Evolutionary conservation across 1,140 invertebrate species (phyloP).

Genomic region (Drosophila burlai): DNA sequence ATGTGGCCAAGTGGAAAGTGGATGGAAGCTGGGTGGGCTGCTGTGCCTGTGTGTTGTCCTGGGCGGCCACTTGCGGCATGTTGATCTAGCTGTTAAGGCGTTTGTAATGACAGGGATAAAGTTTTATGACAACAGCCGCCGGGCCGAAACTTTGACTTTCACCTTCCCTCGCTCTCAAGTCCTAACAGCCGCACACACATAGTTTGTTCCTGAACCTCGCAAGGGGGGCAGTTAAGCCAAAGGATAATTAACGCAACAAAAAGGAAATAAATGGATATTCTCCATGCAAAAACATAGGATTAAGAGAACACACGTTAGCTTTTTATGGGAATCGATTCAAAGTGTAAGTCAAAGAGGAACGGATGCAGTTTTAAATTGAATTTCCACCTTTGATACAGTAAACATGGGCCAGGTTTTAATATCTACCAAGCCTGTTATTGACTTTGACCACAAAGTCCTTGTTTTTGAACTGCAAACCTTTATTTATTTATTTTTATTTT

Average conservation of each 20-base stretch:
- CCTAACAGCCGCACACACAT: conserved; percentile 10
- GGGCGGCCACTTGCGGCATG: conserved; percentile 56
- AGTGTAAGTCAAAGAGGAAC: not conserved
- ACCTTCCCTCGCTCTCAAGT: conserved; percentile 18
- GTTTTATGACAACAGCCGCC: conserved; percentile 58
- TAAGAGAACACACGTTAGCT: not conserved
- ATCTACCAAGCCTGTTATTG: not conserved
- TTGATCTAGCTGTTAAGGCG: conserved; percentile 66
- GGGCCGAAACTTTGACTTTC: conserved; percentile 43
- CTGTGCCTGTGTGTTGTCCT: conserved; percentile 4
- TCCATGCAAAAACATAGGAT: not conserved
- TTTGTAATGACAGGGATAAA: conserved; percentile 66
- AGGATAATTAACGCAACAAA: conserved; percentile 4
- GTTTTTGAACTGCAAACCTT: not conserved
- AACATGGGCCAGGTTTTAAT: not conserved
- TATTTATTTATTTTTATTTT: not conserved
- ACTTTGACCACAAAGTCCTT: not conserved
- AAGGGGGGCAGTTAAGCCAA: not conserved
- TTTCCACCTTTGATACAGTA: too few relatives aligned
- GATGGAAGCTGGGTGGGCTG: not conserved
- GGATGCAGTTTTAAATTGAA: not conserved
- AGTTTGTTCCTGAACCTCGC: not conserved
- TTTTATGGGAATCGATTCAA: not conserved
- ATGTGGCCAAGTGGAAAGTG: conserved; percentile 12
- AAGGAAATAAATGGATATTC: not conserved